These are phyloP conservation scores for Hydrozoanthus tunicans DNA, from an alignment of 64 coral and sea anemone genomes.

Conservation along the genomic window DNA sequence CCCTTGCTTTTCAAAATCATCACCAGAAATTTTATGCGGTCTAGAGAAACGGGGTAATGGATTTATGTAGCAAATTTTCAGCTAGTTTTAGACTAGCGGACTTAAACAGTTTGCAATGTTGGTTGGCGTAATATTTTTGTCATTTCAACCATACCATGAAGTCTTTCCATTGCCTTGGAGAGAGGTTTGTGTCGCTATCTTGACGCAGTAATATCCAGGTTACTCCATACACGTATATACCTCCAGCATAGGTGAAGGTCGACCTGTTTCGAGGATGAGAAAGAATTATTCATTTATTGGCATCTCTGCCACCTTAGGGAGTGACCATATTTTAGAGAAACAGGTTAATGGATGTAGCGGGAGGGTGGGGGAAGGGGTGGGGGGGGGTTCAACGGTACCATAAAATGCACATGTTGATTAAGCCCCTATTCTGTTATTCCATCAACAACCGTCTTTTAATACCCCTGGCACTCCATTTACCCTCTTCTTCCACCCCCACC, in stretches of 20 bases:
- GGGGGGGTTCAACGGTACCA: no score
- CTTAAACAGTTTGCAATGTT: not conserved
- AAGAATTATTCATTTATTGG: no score
- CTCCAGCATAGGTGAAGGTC: slow-evolving; percentile 63
- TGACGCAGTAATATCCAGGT: slow-evolving; percentile 61
- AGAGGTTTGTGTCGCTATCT: slow-evolving; percentile 34
- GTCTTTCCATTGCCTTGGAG: slow-evolving; percentile 61
- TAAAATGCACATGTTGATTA: no score
- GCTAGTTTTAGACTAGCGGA: no score
- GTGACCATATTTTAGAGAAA: no score
- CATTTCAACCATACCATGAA: slow-evolving; percentile 56
- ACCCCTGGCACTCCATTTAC: no score
- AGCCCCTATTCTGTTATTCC: no score
- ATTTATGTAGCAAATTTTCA: not conserved
- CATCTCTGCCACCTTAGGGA: no score
- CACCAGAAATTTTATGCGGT: slow-evolving; percentile 10
- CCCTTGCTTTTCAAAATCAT: slow-evolving; percentile 32
- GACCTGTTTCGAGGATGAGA: slow-evolving; percentile 22
- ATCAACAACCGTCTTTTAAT: no score
- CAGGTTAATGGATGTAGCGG: no score
- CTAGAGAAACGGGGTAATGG: not conserved
- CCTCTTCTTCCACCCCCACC: no score
- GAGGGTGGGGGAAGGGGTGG: no score
- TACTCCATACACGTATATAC: slow-evolving; percentile 60
- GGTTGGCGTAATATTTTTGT: not conserved